Base-by-base conservation (phyloP, 2,113 vertebrate species). In the Laterallus jamaicensis region DNA sequence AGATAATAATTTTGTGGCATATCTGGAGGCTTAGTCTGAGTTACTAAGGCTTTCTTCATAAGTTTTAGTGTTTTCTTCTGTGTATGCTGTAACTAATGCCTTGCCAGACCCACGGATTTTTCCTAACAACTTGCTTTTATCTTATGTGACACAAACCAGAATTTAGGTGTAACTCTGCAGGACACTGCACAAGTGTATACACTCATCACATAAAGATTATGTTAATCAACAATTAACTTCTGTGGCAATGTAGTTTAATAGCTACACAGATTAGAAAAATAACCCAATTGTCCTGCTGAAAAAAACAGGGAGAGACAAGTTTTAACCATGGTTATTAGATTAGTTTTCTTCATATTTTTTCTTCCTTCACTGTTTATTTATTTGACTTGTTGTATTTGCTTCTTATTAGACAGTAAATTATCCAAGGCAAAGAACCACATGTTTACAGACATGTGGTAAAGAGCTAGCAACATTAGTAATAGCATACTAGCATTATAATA, bases 291-390 rank as follows among this genome's bases (percentile, higher is more conserved):
- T 54, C 9, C 35, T 47, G 26, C 12, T 9, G 1, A 76, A 70
- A 29, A 26, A 35, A 17, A 10, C 0, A 0, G 1, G 2, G 3
- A 15, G 25, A 52, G 24, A 52, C 25, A 54, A 54, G 12, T 82
- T 86, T 39, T 29, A 70, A 9, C 12, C 22, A 13, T 21, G 12
- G 20, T 75, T 50, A 42, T 74, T 82, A 40, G 22, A 55, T 68
- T 76, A 19, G 4, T 20, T 66, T 29, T 56, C 10, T 80, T 64
- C 25, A 9, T 20, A 12, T 39, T 11, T 91, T 88, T 73, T 10
- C 12, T 71, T 55, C 7, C 87, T 70, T 8, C 56, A 8, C 6
- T 85, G 32, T 4, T 85, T 47, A 47, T 63, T 85, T 3, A 42
- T 79, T 75, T 67, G 12, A 31, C 6, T 77, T 84, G 9, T 50